phyloP scores from a whole-genome alignment of 2,888 invertebrate species.

The Prosopocoilus inquinatus region DNA sequence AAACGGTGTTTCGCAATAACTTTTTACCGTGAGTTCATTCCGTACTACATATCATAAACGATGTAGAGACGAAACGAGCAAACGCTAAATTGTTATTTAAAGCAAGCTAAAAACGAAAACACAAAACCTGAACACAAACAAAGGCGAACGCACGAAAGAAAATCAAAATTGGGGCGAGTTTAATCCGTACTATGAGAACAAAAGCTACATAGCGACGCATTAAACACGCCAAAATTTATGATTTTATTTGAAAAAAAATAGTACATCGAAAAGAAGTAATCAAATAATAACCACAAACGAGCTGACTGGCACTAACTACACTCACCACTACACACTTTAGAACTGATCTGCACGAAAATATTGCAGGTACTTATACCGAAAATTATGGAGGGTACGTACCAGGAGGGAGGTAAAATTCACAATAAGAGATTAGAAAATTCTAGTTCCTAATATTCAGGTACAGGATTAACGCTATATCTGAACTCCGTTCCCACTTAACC shows the following conservation, averaged over 20 bases:
- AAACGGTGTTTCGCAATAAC: constrained; percentile 19
- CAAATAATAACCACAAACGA: constrained; percentile 1
- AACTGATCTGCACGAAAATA: too few species aligned
- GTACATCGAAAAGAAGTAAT: constrained; percentile 5
- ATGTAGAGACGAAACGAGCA: constrained; percentile 37
- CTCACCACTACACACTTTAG: too few species aligned
- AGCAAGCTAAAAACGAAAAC: constrained; percentile 7
- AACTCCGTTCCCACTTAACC: too few species aligned
- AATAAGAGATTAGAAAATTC: neutral
- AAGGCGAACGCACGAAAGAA: constrained; percentile 15
- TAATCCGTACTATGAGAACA: constrained; percentile 36
- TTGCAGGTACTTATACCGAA: too few species aligned
- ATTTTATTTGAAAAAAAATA: constrained; percentile 20
- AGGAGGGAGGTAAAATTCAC: neutral
- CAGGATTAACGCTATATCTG: too few species aligned
- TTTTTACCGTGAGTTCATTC: constrained; percentile 40
- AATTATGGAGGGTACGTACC: neutral
- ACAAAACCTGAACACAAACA: constrained; percentile 16
- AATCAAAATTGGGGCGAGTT: constrained; percentile 32
- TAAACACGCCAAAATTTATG: constrained; percentile 30
- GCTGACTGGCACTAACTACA: too few species aligned
- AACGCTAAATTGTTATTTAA: constrained; percentile 32
- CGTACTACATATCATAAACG: constrained; percentile 39
- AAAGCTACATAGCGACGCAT: constrained; percentile 27
- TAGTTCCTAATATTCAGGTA: too few species aligned